phyloP scores from a whole-genome alignment of 2,888 invertebrate species.

The Tethea ocularis region DNA sequence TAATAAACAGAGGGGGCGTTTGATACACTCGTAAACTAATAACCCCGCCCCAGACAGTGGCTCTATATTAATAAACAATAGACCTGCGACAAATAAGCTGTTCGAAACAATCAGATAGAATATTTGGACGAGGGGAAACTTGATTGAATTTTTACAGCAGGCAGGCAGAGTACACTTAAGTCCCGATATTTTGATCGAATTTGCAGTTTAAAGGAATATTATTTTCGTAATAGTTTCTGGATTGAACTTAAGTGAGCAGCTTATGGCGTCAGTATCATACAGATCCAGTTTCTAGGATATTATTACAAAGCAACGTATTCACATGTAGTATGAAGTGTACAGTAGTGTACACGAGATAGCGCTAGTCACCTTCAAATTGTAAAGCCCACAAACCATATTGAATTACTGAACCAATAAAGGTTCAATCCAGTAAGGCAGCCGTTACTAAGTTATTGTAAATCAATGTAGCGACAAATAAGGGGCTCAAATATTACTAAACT shows the following conservation, averaged over 20 bases:
- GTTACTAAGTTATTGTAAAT: conserved; percentile 56
- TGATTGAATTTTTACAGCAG: conserved; percentile 55
- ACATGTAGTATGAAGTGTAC: conserved; percentile 7
- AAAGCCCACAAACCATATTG: conserved; percentile 17
- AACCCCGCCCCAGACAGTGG: conserved; percentile 63
- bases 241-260: no score
- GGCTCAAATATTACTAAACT: conserved; percentile 64
- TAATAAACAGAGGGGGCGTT: conserved; percentile 78
- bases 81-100: conserved; percentile 56
- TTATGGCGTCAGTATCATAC: no score
- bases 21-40: conserved; percentile 84
- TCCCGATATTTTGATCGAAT: neutral
- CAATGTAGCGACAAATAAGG: conserved; percentile 64
- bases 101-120: conserved; percentile 46
- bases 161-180: neutral
- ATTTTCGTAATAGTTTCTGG: neutral
- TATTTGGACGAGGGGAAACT: conserved; percentile 40
- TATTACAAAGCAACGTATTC: conserved; percentile 10
- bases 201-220: neutral
- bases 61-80: conserved; percentile 73
- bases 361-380: conserved; percentile 1
- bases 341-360: conserved; percentile 12
- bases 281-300: neutral
- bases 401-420: conserved; percentile 37
- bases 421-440: conserved; percentile 27